Conservation (phyloP, 2,888 invertebrate species). For the Folsomia candida region DNA sequence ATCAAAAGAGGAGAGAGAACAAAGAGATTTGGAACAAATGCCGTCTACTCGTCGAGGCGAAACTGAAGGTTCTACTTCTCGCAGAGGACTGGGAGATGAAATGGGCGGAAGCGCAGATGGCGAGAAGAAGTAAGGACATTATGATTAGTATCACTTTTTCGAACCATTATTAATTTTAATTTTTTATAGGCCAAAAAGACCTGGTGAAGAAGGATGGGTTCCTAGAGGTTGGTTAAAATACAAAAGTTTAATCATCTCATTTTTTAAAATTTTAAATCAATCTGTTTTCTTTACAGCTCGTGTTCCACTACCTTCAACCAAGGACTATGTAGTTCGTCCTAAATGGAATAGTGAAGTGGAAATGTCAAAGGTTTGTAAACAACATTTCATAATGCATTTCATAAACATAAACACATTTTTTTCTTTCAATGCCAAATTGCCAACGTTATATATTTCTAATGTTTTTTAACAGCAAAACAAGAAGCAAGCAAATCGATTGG, state of each 20-base stretch:
- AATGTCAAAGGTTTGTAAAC: slow-evolving; percentile 72
- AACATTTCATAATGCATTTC: slow-evolving; percentile 20
- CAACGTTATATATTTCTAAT: slow-evolving; percentile 15
- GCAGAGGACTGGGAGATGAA: slow-evolving; percentile 55
- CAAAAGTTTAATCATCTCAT: too few species aligned
- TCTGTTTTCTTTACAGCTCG: too few species aligned
- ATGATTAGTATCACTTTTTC: background rate
- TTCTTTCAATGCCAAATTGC: slow-evolving; percentile 9
- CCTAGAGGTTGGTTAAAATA: too few species aligned
- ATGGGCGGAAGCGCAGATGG: background rate
- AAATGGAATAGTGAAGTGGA: slow-evolving; percentile 86
- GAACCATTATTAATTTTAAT: background rate
- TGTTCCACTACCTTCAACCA: slow-evolving; percentile 90
- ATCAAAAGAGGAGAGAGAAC: slow-evolving; percentile 88
- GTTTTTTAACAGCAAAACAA: slow-evolving; percentile 63
- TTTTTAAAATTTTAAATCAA: too few species aligned
- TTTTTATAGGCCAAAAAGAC: slow-evolving; percentile 66
- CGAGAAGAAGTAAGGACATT: background rate
- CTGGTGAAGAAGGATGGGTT: slow-evolving; percentile 95
- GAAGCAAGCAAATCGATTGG: slow-evolving; percentile 83
- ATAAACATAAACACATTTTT: too few species aligned
- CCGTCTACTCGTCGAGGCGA: slow-evolving; percentile 65
- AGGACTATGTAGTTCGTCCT: slow-evolving; percentile 93
- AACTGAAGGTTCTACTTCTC: slow-evolving; percentile 61
- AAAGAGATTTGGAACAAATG: slow-evolving; percentile 85